Percentiles rank a stretch among this genome's conserved stretches.
phyloP scores from a whole-genome alignment of 1,140 invertebrate species.

The Drosophila kepulauana region DNA sequence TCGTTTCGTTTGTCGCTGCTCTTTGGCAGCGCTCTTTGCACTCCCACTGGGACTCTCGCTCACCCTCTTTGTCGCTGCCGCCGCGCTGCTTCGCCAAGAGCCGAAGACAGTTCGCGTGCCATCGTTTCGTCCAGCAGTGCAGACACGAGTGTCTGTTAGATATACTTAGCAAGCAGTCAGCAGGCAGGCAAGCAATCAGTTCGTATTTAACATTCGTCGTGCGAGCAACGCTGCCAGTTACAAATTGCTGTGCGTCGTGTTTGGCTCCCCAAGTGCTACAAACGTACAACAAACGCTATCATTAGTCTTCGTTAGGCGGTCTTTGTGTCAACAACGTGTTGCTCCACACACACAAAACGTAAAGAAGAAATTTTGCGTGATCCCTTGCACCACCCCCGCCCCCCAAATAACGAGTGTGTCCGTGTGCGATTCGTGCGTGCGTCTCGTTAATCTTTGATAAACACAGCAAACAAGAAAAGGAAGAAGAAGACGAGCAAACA shows the following conservation, averaged over 20 bases:
- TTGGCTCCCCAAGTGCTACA: constrained; percentile 1
- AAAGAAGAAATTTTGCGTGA: constrained; percentile 9
- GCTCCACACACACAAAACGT: constrained; percentile 37
- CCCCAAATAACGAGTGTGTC: background rate
- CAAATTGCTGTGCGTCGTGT: background rate
- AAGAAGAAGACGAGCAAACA: background rate
- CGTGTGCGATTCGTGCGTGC: constrained; percentile 13
- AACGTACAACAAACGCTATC: constrained; percentile 42
- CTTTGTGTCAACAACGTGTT: constrained; percentile 85
- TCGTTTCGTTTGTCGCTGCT: constrained; percentile 13
- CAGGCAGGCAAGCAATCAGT: constrained; percentile 36
- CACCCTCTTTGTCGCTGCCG: background rate
- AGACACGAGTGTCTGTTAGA: background rate
- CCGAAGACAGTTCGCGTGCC: constrained; percentile 25
- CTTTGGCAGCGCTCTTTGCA: constrained; percentile 8
- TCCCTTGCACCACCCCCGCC: constrained; percentile 1
- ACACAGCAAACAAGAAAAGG: constrained; percentile 12
- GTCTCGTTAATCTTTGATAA: constrained; percentile 35
- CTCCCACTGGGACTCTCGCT: constrained; percentile 7
- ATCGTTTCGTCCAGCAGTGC: constrained; percentile 11
- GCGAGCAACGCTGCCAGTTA: constrained; percentile 32
- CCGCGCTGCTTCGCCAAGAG: background rate
- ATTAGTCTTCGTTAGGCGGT: constrained; percentile 83
- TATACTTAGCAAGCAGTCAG: constrained; percentile 11
- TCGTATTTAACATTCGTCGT: constrained; percentile 47